A percentile compares a stretch with the other conserved stretches of the same genome.
Evolutionary conservation across 2,888 invertebrate genomes (phyloP).

Genomic region (Camptogramma bilineatum): DNA sequence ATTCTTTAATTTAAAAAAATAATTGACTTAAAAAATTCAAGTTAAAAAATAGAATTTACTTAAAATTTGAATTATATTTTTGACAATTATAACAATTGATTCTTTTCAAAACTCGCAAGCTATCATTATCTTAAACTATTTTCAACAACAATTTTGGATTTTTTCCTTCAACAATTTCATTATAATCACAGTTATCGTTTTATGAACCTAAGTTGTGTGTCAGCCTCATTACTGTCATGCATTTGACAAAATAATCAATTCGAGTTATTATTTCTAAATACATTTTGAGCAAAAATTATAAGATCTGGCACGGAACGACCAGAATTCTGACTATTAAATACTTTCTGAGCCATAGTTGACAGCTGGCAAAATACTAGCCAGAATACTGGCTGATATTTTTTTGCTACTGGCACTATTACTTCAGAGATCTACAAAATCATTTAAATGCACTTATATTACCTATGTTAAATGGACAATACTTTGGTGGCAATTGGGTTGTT

Average conservation of each 20-base stretch:
- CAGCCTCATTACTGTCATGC: conserved; percentile 29
- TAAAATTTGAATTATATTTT: no score
- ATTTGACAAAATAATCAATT: conserved; percentile 20
- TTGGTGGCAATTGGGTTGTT: no score
- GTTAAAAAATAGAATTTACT: no score
- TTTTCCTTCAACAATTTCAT: conserved; percentile 48
- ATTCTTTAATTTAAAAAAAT: no score
- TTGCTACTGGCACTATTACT: not conserved
- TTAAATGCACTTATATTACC: not conserved
- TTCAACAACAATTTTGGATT: conserved; percentile 50
- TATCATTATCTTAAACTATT: conserved; percentile 49
- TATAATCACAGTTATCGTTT: conserved; percentile 56
- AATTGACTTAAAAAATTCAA: not conserved
- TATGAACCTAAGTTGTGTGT: conserved; percentile 15
- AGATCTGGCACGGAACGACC: not conserved
- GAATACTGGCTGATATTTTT: not conserved
- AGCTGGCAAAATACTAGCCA: not conserved
- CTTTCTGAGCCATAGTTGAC: no score
- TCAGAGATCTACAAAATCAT: not conserved
- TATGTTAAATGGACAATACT: no score
- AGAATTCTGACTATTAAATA: not conserved
- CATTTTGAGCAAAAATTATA: conserved; percentile 22
- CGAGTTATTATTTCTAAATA: conserved; percentile 3
- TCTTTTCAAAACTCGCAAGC: conserved; percentile 44
- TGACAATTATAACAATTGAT: conserved; percentile 2